phyloP scores from a whole-genome alignment of 2,888 invertebrate species.

The Latrodectus elegans region DNA sequence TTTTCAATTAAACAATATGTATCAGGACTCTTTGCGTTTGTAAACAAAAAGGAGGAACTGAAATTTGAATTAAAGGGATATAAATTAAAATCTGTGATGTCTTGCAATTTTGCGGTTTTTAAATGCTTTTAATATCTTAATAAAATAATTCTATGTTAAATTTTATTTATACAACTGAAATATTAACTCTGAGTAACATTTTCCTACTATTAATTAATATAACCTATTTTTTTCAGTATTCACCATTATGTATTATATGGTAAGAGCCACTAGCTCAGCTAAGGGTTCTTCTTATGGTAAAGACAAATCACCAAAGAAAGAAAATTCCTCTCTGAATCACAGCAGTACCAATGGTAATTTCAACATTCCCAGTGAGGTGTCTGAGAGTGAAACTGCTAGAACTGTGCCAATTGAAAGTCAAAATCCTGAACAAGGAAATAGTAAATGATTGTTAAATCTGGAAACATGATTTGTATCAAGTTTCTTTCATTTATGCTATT shows the following conservation, averaged over 20 bases:
- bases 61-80: too few species aligned
- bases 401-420: slow-evolving; percentile 5
- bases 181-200: too few species aligned
- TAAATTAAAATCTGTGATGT: too few species aligned
- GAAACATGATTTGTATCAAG: slow-evolving; percentile 43
- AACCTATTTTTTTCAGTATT: slow-evolving; percentile 81
- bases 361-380: not conserved
- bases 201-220: too few species aligned
- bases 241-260: slow-evolving; percentile 84
- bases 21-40: too few species aligned
- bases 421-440: slow-evolving; percentile 22
- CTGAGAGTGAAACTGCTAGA: not conserved
- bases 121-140: too few species aligned
- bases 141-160: too few species aligned
- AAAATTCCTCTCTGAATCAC: slow-evolving; percentile 25
- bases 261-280: slow-evolving; percentile 89
- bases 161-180: too few species aligned
- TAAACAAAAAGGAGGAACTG: too few species aligned
- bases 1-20: too few species aligned
- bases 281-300: slow-evolving; percentile 87
- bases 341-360: not conserved
- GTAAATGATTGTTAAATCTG: slow-evolving; percentile 39
- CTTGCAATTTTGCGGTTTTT: too few species aligned
- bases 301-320: slow-evolving; percentile 40
- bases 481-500: slow-evolving; percentile 40